phyloP scores from a whole-genome alignment of 1,140 invertebrate species.

The Neodiprion fabricii region DNA sequence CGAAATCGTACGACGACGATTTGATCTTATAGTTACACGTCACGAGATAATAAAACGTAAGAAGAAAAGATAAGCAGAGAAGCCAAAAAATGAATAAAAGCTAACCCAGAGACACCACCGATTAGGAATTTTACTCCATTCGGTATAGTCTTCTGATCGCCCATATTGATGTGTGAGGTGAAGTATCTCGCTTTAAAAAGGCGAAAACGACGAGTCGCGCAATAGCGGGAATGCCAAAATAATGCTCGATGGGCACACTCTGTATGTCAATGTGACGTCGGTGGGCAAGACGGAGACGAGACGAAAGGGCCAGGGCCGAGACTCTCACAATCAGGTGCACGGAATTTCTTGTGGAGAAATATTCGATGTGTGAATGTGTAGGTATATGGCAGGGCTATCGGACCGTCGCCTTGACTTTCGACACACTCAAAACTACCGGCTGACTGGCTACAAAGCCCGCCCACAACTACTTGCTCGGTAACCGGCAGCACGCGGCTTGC shows the following conservation, averaged over 20 bases:
- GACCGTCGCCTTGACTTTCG: background rate
- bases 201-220: background rate
- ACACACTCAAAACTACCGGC: background rate
- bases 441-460: background rate
- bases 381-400: too few species aligned
- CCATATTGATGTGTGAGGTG: constrained; percentile 8
- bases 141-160: constrained; percentile 55
- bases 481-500: background rate
- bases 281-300: too few species aligned
- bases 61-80: too few species aligned
- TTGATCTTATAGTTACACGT: too few species aligned
- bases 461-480: background rate
- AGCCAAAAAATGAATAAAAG: constrained; percentile 28
- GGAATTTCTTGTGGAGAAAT: background rate
- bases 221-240: background rate
- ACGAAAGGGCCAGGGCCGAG: background rate
- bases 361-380: too few species aligned
- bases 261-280: background rate
- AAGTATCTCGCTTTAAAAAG: background rate
- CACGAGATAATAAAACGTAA: too few species aligned
- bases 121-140: constrained; percentile 72
- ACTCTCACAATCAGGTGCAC: background rate
- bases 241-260: background rate
- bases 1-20: too few species aligned
- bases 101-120: constrained; percentile 74